These are phyloP conservation scores for Leucoraja erinaceus DNA, from an alignment of 2,113 vertebrate genomes.

Conservation along the genomic window DNA sequence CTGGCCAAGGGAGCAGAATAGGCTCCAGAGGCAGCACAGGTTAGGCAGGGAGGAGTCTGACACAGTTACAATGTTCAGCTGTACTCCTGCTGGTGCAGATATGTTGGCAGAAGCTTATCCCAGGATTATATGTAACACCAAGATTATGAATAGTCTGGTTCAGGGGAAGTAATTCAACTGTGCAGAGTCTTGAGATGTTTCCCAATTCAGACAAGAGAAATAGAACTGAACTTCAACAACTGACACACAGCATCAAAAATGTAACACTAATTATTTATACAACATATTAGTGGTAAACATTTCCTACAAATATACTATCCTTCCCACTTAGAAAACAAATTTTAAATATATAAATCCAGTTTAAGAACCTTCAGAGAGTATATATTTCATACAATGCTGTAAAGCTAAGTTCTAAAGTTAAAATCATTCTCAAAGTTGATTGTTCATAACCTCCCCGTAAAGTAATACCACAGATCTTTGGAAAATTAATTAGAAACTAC, in stretches of 20 bases:
- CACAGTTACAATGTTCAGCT: neutral
- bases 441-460: constrained; percentile 15
- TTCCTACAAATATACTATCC: constrained; percentile 62
- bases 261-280: constrained; percentile 2
- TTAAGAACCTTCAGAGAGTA: neutral
- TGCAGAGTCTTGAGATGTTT: neutral
- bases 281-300: constrained; percentile 46
- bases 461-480: neutral
- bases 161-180: neutral
- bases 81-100: neutral
- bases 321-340: constrained; percentile 45
- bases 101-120: neutral
- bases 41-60: neutral
- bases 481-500: constrained; percentile 12
- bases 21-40: neutral
- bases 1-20: neutral
- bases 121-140: neutral
- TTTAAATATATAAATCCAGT: constrained; percentile 36
- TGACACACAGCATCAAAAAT: neutral
- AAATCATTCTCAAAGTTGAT: neutral
- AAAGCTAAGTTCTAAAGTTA: neutral
- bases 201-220: neutral
- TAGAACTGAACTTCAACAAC: neutral
- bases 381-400: neutral
- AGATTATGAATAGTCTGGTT: neutral